Base-by-base conservation (phyloP, 2,888 invertebrate species). In the Hypomecis punctinalis region DNA sequence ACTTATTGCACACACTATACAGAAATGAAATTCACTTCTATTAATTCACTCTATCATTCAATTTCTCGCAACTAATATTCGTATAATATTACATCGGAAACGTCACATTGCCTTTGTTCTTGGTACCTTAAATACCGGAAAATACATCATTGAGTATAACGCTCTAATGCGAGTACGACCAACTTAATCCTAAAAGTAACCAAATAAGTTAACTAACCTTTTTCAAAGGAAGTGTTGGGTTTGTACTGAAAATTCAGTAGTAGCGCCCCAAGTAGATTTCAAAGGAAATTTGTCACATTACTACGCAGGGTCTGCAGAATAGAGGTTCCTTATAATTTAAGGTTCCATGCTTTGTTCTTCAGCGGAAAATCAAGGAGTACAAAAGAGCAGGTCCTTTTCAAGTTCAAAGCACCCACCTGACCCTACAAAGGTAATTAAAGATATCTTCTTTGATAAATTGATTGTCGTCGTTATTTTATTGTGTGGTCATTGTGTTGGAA, bases 281-380 rank as follows among this genome's bases (percentile, higher is more conserved):
- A 33, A 10, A n/a, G 23, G 23, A 10, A 52, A 33, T 40, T 52
- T 6, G 52, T 42, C 5, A 9, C 47, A 23, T 23, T 3, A n/a
- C 33, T 53, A 6, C 61, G 63, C 53, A 60, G 59, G 60, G 63
- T 64, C 52, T 63, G 53, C 43, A 63, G 78, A 78, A 76, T 73
- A 69, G 76, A 77, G 76, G 78, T 76, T 77, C 79, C 82, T 81
- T 80, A 81, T n/a, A n/a, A n/a, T 86, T 87, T 80, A 79, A 70
- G 74, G 66, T 67, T 70, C 70, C 71, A 69, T 72, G 70, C 82
- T 86, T 90, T 89, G 87, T 89, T 88, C 84, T 87, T 85, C 82
- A 65, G 76, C 80, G 82, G 84, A 84, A 86, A 86, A 85, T 86
- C 82, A 85, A 81, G 80, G 79, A 81, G 78, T 76, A 83, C 82